phyloP scores from a whole-genome alignment of 2,888 invertebrate genomes.

The Dryadula phaetusa region DNA sequence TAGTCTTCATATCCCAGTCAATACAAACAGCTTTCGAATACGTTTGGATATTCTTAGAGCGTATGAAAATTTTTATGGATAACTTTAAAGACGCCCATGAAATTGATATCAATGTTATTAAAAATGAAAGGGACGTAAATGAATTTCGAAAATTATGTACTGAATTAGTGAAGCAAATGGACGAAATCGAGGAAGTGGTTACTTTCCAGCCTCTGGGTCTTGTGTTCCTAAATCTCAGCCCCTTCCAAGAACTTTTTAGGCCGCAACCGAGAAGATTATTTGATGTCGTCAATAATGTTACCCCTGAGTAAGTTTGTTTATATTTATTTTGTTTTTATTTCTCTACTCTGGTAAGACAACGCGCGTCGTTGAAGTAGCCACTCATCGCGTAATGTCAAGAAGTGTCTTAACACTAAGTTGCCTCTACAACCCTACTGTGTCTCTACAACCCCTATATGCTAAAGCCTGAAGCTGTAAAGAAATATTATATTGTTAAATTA shows the following conservation, averaged over 20 bases:
- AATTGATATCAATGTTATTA: constrained; percentile 86
- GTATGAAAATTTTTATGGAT: constrained; percentile 86
- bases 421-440: too few relatives aligned
- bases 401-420: too few relatives aligned
- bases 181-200: constrained; percentile 86
- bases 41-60: constrained; percentile 85
- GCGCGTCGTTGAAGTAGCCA: too few relatives aligned
- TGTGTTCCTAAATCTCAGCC: constrained; percentile 87
- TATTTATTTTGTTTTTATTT: constrained; percentile 26
- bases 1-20: constrained; percentile 82
- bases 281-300: constrained; percentile 84
- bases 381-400: too few relatives aligned
- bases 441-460: too few relatives aligned
- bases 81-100: constrained; percentile 89
- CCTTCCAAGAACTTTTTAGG: constrained; percentile 88
- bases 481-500: too few relatives aligned
- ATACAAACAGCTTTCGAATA: constrained; percentile 86
- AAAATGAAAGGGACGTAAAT: constrained; percentile 86
- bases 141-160: constrained; percentile 87
- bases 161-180: constrained; percentile 88
- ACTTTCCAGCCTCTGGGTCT: constrained; percentile 89
- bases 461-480: too few relatives aligned
- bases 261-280: constrained; percentile 89
- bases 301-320: constrained; percentile 85
- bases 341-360: too few relatives aligned